Evolutionary conservation across 2,797 vertebrate species (phyloP).

Genomic region (Taenioides sp.): DNA sequence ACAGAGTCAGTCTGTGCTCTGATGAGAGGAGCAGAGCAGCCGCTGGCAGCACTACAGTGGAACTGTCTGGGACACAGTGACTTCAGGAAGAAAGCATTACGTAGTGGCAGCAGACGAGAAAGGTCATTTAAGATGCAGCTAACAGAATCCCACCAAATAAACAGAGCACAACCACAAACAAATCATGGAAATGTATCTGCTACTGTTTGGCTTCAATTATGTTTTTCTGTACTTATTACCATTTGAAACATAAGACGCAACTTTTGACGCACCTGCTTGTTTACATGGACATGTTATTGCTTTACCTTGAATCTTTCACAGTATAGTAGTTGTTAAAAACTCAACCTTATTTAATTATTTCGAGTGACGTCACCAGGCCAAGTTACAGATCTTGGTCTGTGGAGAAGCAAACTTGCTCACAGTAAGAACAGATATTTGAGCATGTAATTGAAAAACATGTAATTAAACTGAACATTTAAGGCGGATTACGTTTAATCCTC

Average conservation of each 20-base stretch:
- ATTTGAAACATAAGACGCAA: neutral
- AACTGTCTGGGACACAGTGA: conserved; percentile 49
- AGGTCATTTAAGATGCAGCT: conserved; percentile 49
- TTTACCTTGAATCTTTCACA: too few species aligned
- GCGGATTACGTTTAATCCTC: too few species aligned
- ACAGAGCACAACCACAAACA: conserved; percentile 5
- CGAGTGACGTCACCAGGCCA: too few species aligned
- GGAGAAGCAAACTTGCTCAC: too few species aligned
- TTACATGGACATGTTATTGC: too few species aligned
- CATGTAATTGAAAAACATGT: too few species aligned
- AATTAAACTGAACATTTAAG: too few species aligned
- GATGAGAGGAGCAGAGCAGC: conserved; percentile 73
- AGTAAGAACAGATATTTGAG: too few species aligned
- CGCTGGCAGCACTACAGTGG: conserved; percentile 54
- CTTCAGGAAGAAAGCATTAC: conserved; percentile 58
- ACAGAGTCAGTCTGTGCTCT: conserved; percentile 64
- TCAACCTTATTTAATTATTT: too few species aligned
- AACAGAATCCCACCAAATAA: conserved; percentile 19
- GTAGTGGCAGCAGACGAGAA: conserved; percentile 50
- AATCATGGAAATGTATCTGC: neutral
- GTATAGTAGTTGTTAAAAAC: too few species aligned
- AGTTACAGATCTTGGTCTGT: too few species aligned
- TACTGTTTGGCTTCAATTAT: conserved; percentile 3
- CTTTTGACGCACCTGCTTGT: neutral
- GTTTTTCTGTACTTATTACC: conserved; percentile 3